Conservation (phyloP, 2,888 invertebrate species). For the Maniola hyperantus region DNA sequence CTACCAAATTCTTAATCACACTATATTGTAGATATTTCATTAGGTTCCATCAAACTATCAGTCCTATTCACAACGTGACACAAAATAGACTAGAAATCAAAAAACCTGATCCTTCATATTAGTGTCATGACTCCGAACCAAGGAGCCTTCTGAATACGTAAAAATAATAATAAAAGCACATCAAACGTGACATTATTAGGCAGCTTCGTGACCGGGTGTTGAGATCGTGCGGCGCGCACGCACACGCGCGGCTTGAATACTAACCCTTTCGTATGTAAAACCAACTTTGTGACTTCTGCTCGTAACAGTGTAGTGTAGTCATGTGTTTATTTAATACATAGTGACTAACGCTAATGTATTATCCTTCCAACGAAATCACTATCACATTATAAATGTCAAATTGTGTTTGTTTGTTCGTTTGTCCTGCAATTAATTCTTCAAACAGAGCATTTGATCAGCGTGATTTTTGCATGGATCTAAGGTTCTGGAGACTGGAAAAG, state of each 20-base stretch:
- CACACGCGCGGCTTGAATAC: slow-evolving; percentile 72
- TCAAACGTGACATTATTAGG: slow-evolving; percentile 83
- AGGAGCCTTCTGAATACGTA: slow-evolving; percentile 77
- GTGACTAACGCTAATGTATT: no score
- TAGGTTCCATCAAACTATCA: no score
- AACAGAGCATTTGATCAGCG: no score
- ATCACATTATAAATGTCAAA: no score
- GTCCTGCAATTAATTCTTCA: no score
- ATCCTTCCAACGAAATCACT: no score
- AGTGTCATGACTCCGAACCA: slow-evolving; percentile 61
- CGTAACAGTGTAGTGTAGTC: slow-evolving; percentile 30
- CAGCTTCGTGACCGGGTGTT: slow-evolving; percentile 73
- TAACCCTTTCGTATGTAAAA: slow-evolving; percentile 73
- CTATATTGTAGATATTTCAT: no score
- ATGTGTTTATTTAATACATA: no score
- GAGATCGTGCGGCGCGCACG: slow-evolving; percentile 65
- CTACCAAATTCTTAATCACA: no score
- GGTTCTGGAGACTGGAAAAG: no score
- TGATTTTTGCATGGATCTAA: no score
- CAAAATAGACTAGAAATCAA: background rate
- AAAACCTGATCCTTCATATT: background rate
- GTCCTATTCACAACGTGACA: background rate
- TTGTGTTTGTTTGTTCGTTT: no score
- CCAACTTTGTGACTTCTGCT: slow-evolving; percentile 49
- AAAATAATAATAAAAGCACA: slow-evolving; percentile 82